Evolutionary conservation across 2,797 vertebrate genomes (phyloP).

Genomic region (Garrulus glandarius): DNA sequence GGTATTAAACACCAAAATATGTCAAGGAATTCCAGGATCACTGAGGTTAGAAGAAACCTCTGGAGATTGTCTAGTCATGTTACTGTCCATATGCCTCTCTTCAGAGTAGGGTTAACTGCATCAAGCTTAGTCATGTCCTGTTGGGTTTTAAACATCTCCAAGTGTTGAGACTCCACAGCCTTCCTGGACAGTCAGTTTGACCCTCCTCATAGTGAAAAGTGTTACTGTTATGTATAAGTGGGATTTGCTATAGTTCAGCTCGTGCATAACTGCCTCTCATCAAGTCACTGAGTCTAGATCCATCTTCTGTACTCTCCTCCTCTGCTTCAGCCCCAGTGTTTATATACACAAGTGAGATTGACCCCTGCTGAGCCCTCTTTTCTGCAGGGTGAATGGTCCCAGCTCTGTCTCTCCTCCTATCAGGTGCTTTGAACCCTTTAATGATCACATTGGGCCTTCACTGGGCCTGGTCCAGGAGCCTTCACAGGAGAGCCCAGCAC

Average conservation of each 20-base stretch:
- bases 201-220: accelerated
- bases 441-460: neutral
- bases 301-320: neutral
- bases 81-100: neutral
- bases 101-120: neutral
- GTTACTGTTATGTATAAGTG: accelerated
- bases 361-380: neutral
- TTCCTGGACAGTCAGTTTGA: neutral
- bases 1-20: neutral
- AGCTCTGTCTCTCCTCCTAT: neutral
- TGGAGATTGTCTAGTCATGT: neutral
- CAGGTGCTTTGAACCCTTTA: neutral
- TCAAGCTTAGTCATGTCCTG: neutral
- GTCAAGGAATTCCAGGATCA: neutral
- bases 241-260: neutral
- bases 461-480: neutral
- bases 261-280: neutral
- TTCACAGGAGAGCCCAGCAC: neutral
- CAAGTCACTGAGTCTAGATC: neutral
- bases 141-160: neutral
- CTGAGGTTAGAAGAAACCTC: neutral
- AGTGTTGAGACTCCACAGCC: neutral
- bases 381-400: neutral
- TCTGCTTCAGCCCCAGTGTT: neutral
- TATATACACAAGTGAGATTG: neutral